Evolutionary conservation across 2,888 invertebrate genomes (phyloP).

Genomic region (Clusia tigrina): DNA sequence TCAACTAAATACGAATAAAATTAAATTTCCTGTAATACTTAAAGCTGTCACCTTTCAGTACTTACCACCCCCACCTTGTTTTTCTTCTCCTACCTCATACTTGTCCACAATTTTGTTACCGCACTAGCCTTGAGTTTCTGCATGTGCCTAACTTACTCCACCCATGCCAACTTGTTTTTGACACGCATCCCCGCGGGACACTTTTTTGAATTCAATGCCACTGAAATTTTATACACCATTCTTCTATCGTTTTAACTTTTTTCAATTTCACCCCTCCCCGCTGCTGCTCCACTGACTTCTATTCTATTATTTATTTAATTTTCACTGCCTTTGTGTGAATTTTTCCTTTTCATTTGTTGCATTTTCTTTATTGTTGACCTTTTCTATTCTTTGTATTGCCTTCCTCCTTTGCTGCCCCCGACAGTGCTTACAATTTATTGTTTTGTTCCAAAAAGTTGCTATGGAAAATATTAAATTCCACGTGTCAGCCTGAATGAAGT

Average conservation of each 20-base stretch:
- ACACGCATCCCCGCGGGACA: conserved; percentile 8
- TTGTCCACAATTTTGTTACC: no score
- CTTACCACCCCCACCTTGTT: no score
- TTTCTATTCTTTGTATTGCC: not conserved
- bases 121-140: no score
- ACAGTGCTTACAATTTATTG: not conserved
- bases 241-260: not conserved
- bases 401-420: conserved; percentile 2
- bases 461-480: not conserved
- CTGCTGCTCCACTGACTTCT: not conserved
- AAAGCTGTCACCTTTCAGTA: no score
- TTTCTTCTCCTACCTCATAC: no score
- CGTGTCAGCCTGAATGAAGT: no score
- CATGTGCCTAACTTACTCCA: no score
- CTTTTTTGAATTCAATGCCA: conserved; percentile 12
- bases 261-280: not conserved
- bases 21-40: no score
- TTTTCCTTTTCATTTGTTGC: not conserved
- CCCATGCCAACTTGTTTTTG: conserved; percentile 18
- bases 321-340: not conserved
- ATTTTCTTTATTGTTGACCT: not conserved
- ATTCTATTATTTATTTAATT: not conserved
- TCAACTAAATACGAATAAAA: no score
- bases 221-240: conserved; percentile 13
- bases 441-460: not conserved